Evolutionary conservation across 2,113 vertebrate genomes (phyloP).

Genomic region (Cisticola juncidis): DNA sequence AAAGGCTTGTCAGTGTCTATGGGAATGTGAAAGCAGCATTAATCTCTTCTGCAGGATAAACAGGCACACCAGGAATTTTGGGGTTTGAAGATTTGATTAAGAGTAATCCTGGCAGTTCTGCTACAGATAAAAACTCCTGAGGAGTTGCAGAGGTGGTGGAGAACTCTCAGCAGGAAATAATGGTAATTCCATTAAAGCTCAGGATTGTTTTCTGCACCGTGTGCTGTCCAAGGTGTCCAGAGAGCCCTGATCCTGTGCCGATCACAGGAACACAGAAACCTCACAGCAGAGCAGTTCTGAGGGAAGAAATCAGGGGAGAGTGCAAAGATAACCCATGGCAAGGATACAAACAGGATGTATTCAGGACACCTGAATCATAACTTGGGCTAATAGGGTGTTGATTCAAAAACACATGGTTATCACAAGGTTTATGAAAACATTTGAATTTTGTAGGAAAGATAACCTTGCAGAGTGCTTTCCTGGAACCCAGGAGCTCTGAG

Average conservation of each 20-base stretch:
- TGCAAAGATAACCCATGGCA: not conserved
- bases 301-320: not conserved
- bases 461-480: not conserved
- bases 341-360: not conserved
- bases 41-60: not conserved
- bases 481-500: not conserved
- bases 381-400: not conserved
- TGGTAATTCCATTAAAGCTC: not conserved
- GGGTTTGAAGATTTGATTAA: not conserved
- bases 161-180: not conserved
- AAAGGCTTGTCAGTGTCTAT: not conserved
- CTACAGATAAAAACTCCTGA: not conserved
- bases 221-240: not conserved
- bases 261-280: not conserved
- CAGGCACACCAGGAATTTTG: not conserved
- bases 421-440: not conserved
- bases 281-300: not conserved
- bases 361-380: fast-evolving
- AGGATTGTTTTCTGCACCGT: not conserved
- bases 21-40: not conserved
- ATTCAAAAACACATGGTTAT: not conserved
- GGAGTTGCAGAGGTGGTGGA: not conserved
- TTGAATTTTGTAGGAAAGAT: not conserved
- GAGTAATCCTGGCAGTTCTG: not conserved
- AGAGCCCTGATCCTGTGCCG: not conserved